These are phyloP conservation scores for Pseudorectes ferrugineus DNA, from an alignment of 2,113 vertebrate species.

Conservation along the genomic window DNA sequence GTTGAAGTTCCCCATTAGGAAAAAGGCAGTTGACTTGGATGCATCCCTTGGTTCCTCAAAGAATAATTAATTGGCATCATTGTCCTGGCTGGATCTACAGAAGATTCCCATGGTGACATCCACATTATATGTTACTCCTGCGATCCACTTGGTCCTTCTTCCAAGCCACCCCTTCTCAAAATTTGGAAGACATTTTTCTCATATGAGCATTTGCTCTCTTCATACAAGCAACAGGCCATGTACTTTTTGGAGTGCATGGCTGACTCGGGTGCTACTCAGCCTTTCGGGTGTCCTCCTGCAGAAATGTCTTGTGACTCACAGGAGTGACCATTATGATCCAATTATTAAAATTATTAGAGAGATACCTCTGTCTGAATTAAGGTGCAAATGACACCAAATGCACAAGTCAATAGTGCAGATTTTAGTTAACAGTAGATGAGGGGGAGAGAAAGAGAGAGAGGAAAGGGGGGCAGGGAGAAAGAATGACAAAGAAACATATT, in stretches of 20 bases:
- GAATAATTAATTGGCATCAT: not conserved
- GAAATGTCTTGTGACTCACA: not conserved
- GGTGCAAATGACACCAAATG: not conserved
- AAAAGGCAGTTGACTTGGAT: not conserved
- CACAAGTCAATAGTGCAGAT: not conserved
- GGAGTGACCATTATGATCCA: not conserved
- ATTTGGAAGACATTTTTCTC: not conserved
- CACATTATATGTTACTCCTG: not conserved
- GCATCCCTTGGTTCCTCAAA: not conserved
- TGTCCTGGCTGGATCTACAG: not conserved
- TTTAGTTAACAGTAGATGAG: not conserved
- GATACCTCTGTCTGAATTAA: not conserved
- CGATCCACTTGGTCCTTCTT: not conserved
- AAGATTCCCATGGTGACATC: not conserved
- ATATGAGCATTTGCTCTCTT: not conserved
- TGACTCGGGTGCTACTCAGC: not conserved
- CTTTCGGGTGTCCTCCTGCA: not conserved
- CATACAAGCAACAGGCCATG: not conserved
- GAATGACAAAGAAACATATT: not conserved
- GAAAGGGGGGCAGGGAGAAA: accelerated
- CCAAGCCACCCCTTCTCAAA: not conserved
- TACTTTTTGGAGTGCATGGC: not conserved
- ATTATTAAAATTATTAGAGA: not conserved
- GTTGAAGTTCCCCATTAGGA: not conserved
- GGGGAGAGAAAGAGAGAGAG: not conserved